Evolutionary conservation across 2,797 vertebrate genomes (phyloP).

Genomic region (Xenops minutus): DNA sequence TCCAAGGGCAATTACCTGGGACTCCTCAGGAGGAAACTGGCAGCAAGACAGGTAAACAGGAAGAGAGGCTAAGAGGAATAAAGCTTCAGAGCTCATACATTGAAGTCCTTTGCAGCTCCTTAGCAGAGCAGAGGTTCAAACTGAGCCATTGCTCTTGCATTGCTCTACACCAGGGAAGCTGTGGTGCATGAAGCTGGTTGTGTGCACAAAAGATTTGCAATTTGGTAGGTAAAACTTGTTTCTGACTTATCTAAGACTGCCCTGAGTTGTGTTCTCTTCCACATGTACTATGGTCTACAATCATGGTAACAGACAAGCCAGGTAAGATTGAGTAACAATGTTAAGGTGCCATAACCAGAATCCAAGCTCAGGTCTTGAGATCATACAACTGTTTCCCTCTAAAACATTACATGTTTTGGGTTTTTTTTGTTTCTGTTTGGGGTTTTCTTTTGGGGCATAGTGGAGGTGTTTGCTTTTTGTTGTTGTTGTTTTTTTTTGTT

Average conservation of each 20-base stretch:
- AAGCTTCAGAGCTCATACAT: accelerated
- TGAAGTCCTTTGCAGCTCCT: not conserved
- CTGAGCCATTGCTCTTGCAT: accelerated
- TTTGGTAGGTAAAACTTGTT: not conserved
- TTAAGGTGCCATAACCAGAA: not conserved
- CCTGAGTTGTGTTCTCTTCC: not conserved
- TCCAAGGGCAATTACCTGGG: not conserved
- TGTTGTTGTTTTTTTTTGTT: not conserved
- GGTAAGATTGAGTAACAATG: too few species aligned
- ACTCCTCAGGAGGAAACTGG: not conserved
- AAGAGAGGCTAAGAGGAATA: not conserved
- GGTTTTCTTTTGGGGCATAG: not conserved
- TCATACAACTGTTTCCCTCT: not conserved
- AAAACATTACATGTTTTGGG: accelerated
- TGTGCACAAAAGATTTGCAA: accelerated
- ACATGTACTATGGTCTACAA: accelerated
- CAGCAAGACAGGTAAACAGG: not conserved
- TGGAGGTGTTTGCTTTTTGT: not conserved
- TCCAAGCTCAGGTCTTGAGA: not conserved
- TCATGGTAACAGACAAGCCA: too few species aligned
- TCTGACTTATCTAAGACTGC: not conserved
- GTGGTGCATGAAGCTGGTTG: accelerated
- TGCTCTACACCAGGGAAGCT: not conserved
- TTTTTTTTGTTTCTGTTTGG: too few species aligned
- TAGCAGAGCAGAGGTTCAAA: not conserved